phyloP scores from a whole-genome alignment of 2,797 vertebrate species.

The Cetoscarus ocellatus region DNA sequence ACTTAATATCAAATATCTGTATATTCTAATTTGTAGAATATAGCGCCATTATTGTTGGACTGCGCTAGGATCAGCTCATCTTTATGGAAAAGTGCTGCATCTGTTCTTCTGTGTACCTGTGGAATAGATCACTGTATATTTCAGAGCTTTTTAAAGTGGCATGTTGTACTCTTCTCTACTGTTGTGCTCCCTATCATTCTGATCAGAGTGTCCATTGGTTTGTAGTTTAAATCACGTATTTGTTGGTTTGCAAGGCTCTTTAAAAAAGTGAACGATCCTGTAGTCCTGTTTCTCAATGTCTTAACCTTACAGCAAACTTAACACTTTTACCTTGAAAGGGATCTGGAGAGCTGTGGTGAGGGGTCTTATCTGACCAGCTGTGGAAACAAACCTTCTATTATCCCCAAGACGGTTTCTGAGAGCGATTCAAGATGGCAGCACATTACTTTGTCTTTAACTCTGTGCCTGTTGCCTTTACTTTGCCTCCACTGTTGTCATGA shows the following conservation, averaged over 20 bases:
- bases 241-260: constrained; percentile 4
- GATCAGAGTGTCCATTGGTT: constrained; percentile 29
- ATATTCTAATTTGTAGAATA: constrained; percentile 79
- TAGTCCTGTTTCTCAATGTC: constrained; percentile 1
- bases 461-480: constrained; percentile 79
- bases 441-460: constrained; percentile 66
- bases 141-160: constrained; percentile 79
- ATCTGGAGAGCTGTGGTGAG: neutral
- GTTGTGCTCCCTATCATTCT: constrained; percentile 64
- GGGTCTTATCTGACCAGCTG: constrained; percentile 6
- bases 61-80: constrained; percentile 66
- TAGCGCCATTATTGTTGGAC: constrained; percentile 69
- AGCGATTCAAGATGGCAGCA: constrained; percentile 49
- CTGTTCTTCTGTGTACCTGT: constrained; percentile 77
- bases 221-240: constrained; percentile 28
- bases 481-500: constrained; percentile 85
- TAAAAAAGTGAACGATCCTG: neutral
- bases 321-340: constrained; percentile 6
- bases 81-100: constrained; percentile 70
- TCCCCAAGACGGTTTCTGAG: constrained; percentile 17
- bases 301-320: constrained; percentile 12
- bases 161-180: constrained; percentile 68
- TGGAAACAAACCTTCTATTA: constrained; percentile 3
- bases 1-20: constrained; percentile 70
- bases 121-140: constrained; percentile 75